Base-by-base conservation (phyloP, 2,888 invertebrate genomes). In the Cephalotes varians region DNA sequence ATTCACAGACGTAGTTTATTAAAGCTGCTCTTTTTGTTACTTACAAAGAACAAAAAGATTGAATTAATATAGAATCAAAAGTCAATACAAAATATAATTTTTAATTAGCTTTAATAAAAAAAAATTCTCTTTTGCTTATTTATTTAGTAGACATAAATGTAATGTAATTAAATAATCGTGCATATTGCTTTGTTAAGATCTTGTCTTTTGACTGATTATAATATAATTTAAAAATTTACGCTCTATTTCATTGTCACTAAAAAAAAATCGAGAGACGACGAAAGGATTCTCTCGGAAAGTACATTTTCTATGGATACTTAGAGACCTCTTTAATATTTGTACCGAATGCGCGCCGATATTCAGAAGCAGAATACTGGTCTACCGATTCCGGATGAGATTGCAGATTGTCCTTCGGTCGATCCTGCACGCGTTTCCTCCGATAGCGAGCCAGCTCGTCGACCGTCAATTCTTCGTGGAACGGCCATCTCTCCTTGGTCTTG, bases 401-500 rank as follows among this genome's bases (percentile, higher is more conserved):
- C 51, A 93, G 89, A 71, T 90, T 93, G 86, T 94, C 93, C 85
- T 91, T 92, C 18, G 93, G 93, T 62, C 90, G 94, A 92, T 95
- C 94, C 84, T 94, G 94, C 34, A 95, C 94, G 81, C 94, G 94
- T 88, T 95, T 95, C 73, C 95, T 94, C 47, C 96, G 94, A 90
- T 95, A 95, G 80, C 94, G 94, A 64, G 94, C 94, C 69, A 96
- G 92, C 86, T 95, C 95, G 90, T 96, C 96, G 60, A 96, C 96
- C n/a, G 95, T 95, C 65, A 95, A 91, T 34, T 95, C 95, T 44
- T 95, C 95, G 84, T 95, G 94, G 86, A 95, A 94, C 15, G 93
- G 92, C 92, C 94, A 94, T 93, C 90, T 91, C 51, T 93, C 91
- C 81, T 89, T 91, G 34, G 65, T 86, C 54, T 88, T 90, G 18